Evolutionary conservation across 35 echinoderm and acorn worm genomes (phyloP).

Genomic region (Amphiura filiformis): DNA sequence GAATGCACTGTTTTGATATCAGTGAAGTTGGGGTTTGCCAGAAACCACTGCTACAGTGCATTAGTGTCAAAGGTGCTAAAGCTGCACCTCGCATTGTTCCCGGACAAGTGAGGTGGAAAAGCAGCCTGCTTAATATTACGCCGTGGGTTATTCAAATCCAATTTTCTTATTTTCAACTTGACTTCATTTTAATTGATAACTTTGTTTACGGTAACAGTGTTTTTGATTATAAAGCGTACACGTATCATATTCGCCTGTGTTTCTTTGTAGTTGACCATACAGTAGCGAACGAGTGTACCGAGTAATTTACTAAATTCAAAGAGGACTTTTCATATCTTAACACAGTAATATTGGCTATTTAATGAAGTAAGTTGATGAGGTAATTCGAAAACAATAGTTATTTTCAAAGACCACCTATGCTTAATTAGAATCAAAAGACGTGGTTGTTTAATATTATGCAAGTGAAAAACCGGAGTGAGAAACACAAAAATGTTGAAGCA

Average conservation of each 20-base stretch:
- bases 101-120: not conserved
- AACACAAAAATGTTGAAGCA: no score
- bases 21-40: not conserved
- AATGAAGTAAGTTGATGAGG: not conserved
- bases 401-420: no score
- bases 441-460: no score
- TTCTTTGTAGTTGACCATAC: not conserved
- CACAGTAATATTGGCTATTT: not conserved
- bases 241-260: not conserved
- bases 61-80: not conserved
- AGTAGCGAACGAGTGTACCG: not conserved
- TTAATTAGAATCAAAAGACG: no score
- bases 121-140: not conserved
- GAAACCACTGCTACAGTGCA: not conserved
- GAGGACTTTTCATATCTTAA: not conserved
- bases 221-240: not conserved
- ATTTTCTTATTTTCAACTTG: conserved; percentile 7
- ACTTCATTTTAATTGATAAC: conserved; percentile 5
- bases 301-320: not conserved
- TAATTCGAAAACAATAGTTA: no score
- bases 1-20: not conserved
- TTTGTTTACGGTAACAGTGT: not conserved
- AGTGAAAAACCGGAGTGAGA: no score
- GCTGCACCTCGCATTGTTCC: not conserved
- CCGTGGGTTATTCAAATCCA: not conserved